Percentiles rank a stretch among this genome's conserved stretches.
These are phyloP conservation scores for Agelaius phoeniceus DNA, from an alignment of 2,113 vertebrate genomes.

Conservation along the genomic window DNA sequence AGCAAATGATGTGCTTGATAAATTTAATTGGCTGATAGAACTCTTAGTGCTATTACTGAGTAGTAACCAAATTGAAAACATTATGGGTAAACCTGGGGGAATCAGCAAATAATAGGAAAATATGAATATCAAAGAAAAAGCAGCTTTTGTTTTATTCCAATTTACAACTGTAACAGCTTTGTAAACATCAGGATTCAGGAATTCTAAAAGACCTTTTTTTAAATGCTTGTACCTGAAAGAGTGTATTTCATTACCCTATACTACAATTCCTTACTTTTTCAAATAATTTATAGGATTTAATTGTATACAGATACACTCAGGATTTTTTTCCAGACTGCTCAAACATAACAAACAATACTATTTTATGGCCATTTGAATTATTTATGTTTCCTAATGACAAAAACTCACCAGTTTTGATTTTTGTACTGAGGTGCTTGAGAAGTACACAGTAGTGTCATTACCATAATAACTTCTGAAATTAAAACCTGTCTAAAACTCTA, in stretches of 20 bases:
- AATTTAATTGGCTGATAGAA: conserved; percentile 79
- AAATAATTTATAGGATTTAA: conserved; percentile 51
- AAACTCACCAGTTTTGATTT: conserved; percentile 73
- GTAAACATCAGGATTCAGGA: conserved; percentile 47
- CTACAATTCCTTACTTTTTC: neutral
- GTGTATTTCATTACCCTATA: neutral
- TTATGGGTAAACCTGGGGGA: conserved; percentile 66
- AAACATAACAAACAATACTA: conserved; percentile 67
- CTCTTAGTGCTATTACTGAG: conserved; percentile 70
- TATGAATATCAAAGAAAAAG: conserved; percentile 67
- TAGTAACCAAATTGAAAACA: conserved; percentile 77
- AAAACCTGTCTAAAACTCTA: conserved; percentile 84
- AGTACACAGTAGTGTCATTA: conserved; percentile 80
- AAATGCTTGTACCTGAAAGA: conserved; percentile 28
- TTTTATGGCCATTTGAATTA: conserved; percentile 74
- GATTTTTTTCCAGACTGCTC: conserved; percentile 62
- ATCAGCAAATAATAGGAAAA: conserved; percentile 68
- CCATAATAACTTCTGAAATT: conserved; percentile 82
- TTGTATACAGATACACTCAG: conserved; percentile 35
- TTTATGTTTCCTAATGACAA: conserved; percentile 75
- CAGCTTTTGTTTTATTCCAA: conserved; percentile 41
- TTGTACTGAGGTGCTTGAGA: conserved; percentile 73
- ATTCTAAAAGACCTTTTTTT: conserved; percentile 1
- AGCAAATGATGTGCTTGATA: conserved; percentile 76
- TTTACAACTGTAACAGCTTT: conserved; percentile 37